Base-by-base conservation (phyloP, 2,113 vertebrate species). In the Tachycineta bicolor region DNA sequence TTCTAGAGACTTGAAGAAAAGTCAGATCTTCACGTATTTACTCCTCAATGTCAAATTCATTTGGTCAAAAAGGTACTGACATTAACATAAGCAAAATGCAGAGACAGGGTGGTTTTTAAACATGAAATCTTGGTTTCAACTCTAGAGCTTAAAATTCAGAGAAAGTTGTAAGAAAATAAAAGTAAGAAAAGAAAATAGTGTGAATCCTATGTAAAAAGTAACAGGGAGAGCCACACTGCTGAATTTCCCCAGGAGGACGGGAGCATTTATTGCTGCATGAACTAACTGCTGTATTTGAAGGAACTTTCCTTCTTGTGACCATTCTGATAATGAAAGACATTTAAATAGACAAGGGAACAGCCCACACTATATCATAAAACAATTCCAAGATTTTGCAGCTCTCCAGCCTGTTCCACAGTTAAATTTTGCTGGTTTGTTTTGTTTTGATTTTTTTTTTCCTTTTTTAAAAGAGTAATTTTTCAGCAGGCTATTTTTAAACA, bases 391-490 rank as follows among this genome's bases (percentile, higher is more conserved):
- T 67, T 78, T 89, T 87, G 94, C 75, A 92, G 14, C 23, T 97
- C 86, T 83, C 56, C 87, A 95, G 73, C 84, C 75, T 93, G 67
- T 87, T 77, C 65, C 74, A 84, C 4, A 26, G 91, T 46, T 63
- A 92, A 89, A 39, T 77, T 64, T 60, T 56, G 74, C 62, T 75
- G 71, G 10, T 34, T 70, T 62, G 5, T 52, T 37, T 29, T 29
- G 26, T 28, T n/a, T 43, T 7, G 11, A 5, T 13, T 28, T 41
- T 60, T 77, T 56, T 75, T 88, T 65, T 49, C 12, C 13, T 10
- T 69, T 84, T 97, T 97, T 91, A 49, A 78, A 69, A 58, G 73
- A 82, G n/a, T 55, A 60, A 46, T 74, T 91, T 96, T 96, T 94
- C 56, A 70, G 43, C 62, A 81, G 75, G 73, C 90, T 94, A 56